Conservation (phyloP, 2,113 vertebrate species). For the Sinocyclocheilus rhinocerous region DNA sequence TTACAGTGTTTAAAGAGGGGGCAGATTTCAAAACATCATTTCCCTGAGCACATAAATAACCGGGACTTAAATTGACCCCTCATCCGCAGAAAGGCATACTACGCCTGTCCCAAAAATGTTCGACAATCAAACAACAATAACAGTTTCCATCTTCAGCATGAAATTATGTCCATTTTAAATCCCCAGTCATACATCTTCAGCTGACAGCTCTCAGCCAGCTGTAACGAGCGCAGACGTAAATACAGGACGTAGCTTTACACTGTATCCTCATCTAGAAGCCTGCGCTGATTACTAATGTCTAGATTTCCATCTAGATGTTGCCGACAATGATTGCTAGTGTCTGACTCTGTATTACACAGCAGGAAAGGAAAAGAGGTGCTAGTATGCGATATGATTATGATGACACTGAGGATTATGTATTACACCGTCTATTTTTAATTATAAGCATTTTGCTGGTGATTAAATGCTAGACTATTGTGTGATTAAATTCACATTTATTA, state of each 20-base stretch:
- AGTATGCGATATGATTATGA: constrained; percentile 33
- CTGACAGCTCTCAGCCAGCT: constrained; percentile 78
- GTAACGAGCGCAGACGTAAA: constrained; percentile 71
- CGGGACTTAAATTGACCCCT: constrained; percentile 64
- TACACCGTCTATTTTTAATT: not conserved
- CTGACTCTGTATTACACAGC: constrained; percentile 43
- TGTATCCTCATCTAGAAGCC: constrained; percentile 63
- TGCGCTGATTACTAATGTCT: constrained; percentile 43
- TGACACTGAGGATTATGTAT: constrained; percentile 19
- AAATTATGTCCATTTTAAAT: constrained; percentile 76
- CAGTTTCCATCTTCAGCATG: constrained; percentile 80
- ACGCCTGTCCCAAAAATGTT: constrained; percentile 68
- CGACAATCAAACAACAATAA: constrained; percentile 79
- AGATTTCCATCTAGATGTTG: constrained; percentile 39
- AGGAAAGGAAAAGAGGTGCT: constrained; percentile 25
- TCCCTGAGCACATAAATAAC: constrained; percentile 75
- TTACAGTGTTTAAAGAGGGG: constrained; percentile 79
- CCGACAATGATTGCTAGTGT: constrained; percentile 37
- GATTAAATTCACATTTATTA: constrained; percentile 36
- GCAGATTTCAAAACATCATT: constrained; percentile 78
- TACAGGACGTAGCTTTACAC: constrained; percentile 62
- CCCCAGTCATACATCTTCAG: constrained; percentile 77
- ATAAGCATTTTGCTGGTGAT: constrained; percentile 4
- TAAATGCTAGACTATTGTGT: constrained; percentile 30
- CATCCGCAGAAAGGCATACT: constrained; percentile 68